Base-by-base conservation (phyloP, 2,113 vertebrate species). In the Xenotilapia flavipinnis region DNA sequence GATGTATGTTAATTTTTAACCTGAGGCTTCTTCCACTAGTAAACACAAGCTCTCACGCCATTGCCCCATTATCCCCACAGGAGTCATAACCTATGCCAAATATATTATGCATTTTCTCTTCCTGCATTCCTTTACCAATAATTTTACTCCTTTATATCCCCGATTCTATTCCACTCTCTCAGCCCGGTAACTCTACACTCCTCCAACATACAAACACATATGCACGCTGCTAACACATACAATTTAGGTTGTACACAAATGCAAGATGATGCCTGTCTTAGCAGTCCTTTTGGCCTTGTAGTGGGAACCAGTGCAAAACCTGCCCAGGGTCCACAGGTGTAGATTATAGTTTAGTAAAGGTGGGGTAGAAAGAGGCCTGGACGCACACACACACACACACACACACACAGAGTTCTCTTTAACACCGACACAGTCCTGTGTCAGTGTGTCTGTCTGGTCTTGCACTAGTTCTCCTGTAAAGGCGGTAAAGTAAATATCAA, bases 401-500 rank as follows among this genome's bases (percentile, higher is more conserved):
- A 7, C 10, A 2, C 83, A 80, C 11, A 92, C 85, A 87, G 56
- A 85, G 60, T 28, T 49, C 84, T 85, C 87, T 91, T 86, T 73
- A 89, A 79, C 87, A 90, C 86, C 87, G 92, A 93, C 95, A 93
- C 86, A 87, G 89, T 36, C 80, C 89, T 93, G 89, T 93, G 86
- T 94, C 92, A 89, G 92, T 89, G 85, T 85, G 91, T 95, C 93
- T 95, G 94, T 89, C 95, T 94, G 89, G 92, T 92, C 90, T 91
- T 81, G 92, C 89, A 92, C 91, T 54, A 84, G 89, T 90, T 95
- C 93, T 91, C 90, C 90, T 93, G 92, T 90, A 88, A 95, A 95
- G 94, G 94, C 88, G 87, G 95, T 94, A 96, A 95, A 95, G 94
- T 95, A 96, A 96, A 96, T 96, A 96, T 96, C 94, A 96, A 95